These are phyloP conservation scores for Heliconius hewitsoni DNA, from an alignment of 1,140 invertebrate genomes.

Conservation along the genomic window DNA sequence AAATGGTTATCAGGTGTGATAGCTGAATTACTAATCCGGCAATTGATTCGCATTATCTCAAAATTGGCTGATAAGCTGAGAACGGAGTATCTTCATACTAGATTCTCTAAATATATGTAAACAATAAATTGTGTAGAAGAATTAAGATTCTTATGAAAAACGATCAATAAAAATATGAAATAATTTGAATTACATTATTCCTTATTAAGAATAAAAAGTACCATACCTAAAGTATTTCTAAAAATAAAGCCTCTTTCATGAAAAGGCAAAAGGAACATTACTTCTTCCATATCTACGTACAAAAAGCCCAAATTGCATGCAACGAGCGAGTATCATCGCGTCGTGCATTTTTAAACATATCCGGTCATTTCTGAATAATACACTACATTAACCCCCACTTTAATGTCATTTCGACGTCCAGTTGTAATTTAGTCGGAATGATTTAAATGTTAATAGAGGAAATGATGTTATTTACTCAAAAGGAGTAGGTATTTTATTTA, in stretches of 20 bases:
- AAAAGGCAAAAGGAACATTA: neutral
- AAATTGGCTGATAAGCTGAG: no score
- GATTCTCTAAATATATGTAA: no score
- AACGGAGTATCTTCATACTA: no score
- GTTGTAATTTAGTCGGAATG: neutral
- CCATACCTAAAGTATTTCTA: neutral
- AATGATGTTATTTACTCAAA: neutral
- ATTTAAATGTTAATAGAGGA: neutral
- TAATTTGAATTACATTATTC: no score
- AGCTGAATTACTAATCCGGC: no score
- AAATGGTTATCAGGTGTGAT: no score
- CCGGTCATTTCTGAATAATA: constrained; percentile 15
- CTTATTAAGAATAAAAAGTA: neutral
- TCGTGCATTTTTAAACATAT: constrained; percentile 18
- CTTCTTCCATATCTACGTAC: neutral
- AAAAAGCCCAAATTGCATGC: constrained; percentile 10
- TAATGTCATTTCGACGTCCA: neutral
- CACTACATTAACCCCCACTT: constrained; percentile 18
- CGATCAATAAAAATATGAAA: no score
- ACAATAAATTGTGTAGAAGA: no score
- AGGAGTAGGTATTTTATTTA: no score
- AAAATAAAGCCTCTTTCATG: neutral
- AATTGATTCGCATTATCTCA: no score
- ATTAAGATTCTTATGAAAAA: no score
- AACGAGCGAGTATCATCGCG: constrained; percentile 5